These are phyloP conservation scores for Antheraea yamamai DNA, from an alignment of 2,888 invertebrate species.

Conservation along the genomic window DNA sequence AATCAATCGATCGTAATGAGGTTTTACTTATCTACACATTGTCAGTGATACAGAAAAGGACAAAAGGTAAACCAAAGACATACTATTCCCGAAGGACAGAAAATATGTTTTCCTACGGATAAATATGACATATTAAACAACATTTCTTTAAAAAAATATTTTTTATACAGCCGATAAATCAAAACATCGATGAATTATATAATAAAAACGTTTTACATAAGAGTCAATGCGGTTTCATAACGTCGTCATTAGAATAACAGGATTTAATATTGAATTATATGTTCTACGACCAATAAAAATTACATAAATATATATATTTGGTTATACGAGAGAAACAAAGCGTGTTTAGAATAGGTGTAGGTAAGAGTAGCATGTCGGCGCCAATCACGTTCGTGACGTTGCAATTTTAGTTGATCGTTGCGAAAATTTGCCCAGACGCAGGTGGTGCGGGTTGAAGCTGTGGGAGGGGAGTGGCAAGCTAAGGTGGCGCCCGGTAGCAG, in stretches of 20 bases:
- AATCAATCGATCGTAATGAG: no score
- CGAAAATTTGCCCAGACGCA: constrained; percentile 70
- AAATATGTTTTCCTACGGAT: no score
- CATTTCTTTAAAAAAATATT: background rate
- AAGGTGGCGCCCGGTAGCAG: constrained; percentile 69
- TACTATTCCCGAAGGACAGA: no score
- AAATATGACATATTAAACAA: no score
- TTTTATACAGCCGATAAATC: background rate
- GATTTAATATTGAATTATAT: background rate
- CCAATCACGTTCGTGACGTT: constrained; percentile 29
- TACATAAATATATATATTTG: background rate
- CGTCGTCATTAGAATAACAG: constrained; percentile 1
- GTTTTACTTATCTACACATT: no score
- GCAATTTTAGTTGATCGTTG: constrained; percentile 56
- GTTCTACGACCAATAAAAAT: background rate
- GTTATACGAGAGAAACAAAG: background rate
- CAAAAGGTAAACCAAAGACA: no score
- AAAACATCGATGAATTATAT: background rate
- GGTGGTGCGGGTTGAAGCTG: constrained; percentile 45
- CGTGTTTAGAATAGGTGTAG: background rate
- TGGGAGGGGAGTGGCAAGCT: constrained; percentile 45
- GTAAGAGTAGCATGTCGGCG: constrained; percentile 10
- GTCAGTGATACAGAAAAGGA: no score
- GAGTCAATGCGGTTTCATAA: constrained; percentile 1
- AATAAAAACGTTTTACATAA: background rate